Conservation (phyloP, 1,140 invertebrate genomes). For the Plutomurus gul region DNA sequence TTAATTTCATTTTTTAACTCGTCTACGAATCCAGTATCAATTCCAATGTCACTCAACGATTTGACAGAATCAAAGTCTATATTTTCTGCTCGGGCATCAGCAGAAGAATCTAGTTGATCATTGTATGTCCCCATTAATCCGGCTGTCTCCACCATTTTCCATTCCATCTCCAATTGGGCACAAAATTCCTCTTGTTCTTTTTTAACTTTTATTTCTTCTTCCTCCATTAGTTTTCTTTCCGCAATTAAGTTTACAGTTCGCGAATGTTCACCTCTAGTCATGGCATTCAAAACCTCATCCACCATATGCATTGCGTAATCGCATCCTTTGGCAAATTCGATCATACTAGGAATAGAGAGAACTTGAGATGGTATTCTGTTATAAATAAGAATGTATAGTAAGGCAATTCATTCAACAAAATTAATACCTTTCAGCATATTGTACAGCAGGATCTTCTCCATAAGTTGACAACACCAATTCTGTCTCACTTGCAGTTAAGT, state of each 20-base stretch:
- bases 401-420: too few relatives aligned
- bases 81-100: conserved; percentile 59
- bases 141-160: conserved; percentile 25
- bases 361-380: too few relatives aligned
- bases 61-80: conserved; percentile 76
- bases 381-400: too few relatives aligned
- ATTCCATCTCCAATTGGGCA: conserved; percentile 18
- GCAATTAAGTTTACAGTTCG: conserved; percentile 73
- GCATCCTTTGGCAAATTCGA: conserved; percentile 81
- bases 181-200: conserved; percentile 39
- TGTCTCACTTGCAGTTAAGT: conserved; percentile 89
- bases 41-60: conserved; percentile 74
- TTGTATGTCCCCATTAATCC: neutral
- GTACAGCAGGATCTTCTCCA: conserved; percentile 83
- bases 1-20: conserved; percentile 66
- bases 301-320: conserved; percentile 81
- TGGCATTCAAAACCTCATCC: conserved; percentile 78
- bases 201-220: conserved; percentile 67
- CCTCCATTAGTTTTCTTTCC: conserved; percentile 65
- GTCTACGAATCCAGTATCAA: conserved; percentile 81
- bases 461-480: conserved; percentile 90
- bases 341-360: conserved; percentile 70
- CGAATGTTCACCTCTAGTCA: conserved; percentile 82
- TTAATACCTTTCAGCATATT: conserved; percentile 76
- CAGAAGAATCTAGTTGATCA: conserved; percentile 35